These are phyloP conservation scores for Huso huso DNA, from an alignment of 2,797 vertebrate genomes.

Conservation along the genomic window DNA sequence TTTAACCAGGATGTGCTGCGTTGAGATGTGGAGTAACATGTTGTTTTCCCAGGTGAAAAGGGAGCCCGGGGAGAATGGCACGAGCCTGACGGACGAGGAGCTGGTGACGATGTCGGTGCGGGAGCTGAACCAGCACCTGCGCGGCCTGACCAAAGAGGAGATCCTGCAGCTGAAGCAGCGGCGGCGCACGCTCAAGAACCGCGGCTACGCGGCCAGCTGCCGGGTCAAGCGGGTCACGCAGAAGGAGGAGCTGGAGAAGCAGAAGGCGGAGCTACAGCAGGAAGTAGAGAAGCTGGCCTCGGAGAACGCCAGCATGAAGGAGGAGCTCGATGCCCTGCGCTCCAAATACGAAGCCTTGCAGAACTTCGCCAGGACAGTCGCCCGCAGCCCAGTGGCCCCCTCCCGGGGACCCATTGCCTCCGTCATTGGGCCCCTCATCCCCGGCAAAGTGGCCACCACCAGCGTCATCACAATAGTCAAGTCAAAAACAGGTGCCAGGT, in stretches of 20 bases:
- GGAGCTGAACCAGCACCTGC: conserved; percentile 95
- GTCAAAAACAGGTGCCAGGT: conserved; percentile 91
- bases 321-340: conserved; percentile 93
- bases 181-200: conserved; percentile 92
- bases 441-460: conserved; percentile 93
- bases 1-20: fast-evolving
- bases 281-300: conserved; percentile 95
- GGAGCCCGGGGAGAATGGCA: conserved; percentile 97
- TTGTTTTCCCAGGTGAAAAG: conserved; percentile 78
- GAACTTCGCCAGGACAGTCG: conserved; percentile 95
- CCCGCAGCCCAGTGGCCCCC: conserved; percentile 79
- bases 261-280: conserved; percentile 90
- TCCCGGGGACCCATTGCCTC: conserved; percentile 73
- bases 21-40: neutral
- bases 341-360: conserved; percentile 97
- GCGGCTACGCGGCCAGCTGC: conserved; percentile 93
- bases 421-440: conserved; percentile 80
- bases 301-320: conserved; percentile 93
- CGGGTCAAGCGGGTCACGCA: conserved; percentile 94
- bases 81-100: conserved; percentile 93
- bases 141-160: conserved; percentile 91
- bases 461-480: conserved; percentile 99
- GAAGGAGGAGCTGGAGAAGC: conserved; percentile 96
- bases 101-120: conserved; percentile 97
- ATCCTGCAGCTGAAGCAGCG: conserved; percentile 96